Conservation (phyloP, 2,797 vertebrate genomes). For the Spinus pinus region DNA sequence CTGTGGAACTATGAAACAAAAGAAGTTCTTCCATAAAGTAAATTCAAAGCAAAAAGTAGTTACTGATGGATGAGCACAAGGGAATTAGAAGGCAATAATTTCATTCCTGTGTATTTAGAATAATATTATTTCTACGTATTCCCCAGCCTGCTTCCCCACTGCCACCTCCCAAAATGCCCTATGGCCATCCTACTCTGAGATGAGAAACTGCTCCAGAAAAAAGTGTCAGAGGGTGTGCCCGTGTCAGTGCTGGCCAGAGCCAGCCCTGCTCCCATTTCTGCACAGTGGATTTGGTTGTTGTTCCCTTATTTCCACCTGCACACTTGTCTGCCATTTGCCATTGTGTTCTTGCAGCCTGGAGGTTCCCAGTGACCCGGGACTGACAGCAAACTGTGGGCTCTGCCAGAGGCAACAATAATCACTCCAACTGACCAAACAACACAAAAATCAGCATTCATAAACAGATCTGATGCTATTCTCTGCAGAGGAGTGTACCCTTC, state of each 20-base stretch:
- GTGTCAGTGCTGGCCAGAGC: not conserved
- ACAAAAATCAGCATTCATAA: not conserved
- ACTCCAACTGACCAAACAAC: not conserved
- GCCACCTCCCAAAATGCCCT: not conserved
- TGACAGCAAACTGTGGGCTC: not conserved
- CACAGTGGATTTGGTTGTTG: not conserved
- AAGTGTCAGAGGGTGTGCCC: not conserved
- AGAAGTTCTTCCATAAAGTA: not conserved
- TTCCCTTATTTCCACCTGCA: not conserved
- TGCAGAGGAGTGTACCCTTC: not conserved
- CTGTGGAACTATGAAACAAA: not conserved
- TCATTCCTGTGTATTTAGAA: not conserved
- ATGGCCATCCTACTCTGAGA: not conserved
- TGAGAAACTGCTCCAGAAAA: not conserved
- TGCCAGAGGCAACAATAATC: not conserved
- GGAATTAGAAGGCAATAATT: not conserved
- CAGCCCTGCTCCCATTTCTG: not conserved
- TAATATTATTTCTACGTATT: not conserved
- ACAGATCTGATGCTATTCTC: not conserved
- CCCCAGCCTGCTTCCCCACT: accelerated
- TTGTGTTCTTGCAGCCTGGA: not conserved
- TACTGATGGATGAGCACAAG: not conserved
- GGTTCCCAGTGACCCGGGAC: not conserved
- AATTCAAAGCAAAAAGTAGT: not conserved
- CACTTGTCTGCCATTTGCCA: not conserved